A percentile compares a stretch with the other conserved stretches of the same genome.
Conservation (phyloP, 1,140 invertebrate genomes). For the Pemphigus obesinymphae region DNA sequence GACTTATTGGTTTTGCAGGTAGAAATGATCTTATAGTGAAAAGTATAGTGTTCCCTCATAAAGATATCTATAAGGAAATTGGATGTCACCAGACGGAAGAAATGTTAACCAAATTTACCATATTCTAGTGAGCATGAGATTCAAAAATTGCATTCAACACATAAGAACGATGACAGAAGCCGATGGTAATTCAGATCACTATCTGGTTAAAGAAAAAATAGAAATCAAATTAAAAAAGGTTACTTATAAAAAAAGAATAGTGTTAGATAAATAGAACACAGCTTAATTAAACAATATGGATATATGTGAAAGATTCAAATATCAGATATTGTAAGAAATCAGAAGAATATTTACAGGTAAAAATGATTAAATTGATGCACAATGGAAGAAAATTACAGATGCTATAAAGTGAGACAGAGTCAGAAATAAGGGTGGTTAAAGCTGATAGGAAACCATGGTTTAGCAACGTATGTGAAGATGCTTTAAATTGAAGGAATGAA, state of each 20-base stretch:
- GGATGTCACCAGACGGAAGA: background rate
- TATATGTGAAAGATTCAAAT: background rate
- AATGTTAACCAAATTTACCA: too few relatives aligned
- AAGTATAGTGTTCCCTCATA: slow-evolving; percentile 21
- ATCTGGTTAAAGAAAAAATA: too few relatives aligned
- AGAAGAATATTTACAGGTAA: background rate
- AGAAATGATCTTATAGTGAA: background rate
- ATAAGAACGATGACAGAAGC: background rate
- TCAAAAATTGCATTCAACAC: too few relatives aligned
- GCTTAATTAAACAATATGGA: background rate
- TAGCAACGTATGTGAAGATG: background rate
- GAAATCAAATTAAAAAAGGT: background rate
- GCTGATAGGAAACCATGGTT: background rate
- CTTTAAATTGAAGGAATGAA: background rate
- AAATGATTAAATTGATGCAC: too few relatives aligned
- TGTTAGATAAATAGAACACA: background rate
- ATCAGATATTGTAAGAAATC: background rate
- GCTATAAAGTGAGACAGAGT: too few relatives aligned
- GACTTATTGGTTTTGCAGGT: background rate
- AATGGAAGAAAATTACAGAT: too few relatives aligned
- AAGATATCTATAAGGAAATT: slow-evolving; percentile 4
- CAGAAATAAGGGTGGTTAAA: too few relatives aligned
- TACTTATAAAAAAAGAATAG: background rate
- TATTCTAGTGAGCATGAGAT: too few relatives aligned
- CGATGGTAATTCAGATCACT: too few relatives aligned